Conservation (phyloP, 2,113 vertebrate species). For the Balaeniceps rex region DNA sequence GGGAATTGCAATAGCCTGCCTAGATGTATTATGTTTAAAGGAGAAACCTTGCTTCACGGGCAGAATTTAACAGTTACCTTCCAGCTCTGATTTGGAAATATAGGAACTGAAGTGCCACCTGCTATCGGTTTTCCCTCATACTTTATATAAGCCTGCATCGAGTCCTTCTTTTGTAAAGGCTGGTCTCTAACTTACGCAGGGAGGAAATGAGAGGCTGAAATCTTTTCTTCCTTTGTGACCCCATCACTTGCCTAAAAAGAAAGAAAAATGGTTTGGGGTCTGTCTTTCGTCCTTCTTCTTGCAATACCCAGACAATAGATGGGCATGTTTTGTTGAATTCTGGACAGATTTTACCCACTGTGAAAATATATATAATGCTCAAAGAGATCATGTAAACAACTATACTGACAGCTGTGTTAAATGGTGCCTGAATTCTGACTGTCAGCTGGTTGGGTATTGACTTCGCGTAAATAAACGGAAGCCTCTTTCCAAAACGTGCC, state of each 20-base stretch:
- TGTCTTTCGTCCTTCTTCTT: background rate
- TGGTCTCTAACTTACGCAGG: background rate
- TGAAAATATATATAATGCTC: background rate
- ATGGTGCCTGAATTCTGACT: background rate
- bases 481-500: background rate
- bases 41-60: background rate
- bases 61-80: background rate
- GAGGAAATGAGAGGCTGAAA: background rate
- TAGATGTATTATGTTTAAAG: background rate
- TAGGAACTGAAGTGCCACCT: background rate
- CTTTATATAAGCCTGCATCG: background rate
- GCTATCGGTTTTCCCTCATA: background rate
- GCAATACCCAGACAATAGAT: background rate
- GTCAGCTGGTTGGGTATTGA: background rate
- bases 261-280: background rate
- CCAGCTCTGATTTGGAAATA: background rate
- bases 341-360: background rate
- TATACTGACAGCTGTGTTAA: background rate
- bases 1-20: background rate
- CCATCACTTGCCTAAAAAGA: background rate
- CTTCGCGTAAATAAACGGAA: background rate
- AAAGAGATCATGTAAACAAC: background rate
- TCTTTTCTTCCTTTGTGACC: background rate
- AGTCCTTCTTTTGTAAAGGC: background rate
- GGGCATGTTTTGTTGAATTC: background rate